Evolutionary conservation across 2,888 invertebrate species (phyloP).

Genomic region (Andrena minutula): DNA sequence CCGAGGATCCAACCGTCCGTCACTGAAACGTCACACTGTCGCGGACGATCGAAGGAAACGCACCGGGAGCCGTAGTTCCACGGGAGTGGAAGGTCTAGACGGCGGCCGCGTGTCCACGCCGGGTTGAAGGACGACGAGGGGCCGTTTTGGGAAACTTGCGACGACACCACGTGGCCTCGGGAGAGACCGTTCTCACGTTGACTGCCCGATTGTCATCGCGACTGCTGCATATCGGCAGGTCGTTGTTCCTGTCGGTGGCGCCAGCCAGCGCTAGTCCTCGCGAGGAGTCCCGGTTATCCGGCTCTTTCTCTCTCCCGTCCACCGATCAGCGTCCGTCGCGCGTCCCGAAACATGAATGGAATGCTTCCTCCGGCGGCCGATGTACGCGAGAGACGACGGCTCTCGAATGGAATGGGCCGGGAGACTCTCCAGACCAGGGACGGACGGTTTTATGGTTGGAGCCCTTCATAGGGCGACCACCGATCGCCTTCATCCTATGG

Average conservation of each 20-base stretch:
- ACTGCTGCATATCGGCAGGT: conserved; percentile 41
- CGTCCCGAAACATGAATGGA: conserved; percentile 81
- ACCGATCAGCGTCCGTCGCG: conserved; percentile 73
- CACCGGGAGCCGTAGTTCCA: conserved; percentile 20
- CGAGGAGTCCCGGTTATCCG: conserved; percentile 56
- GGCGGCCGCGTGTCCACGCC: not conserved
- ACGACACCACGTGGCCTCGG: conserved; percentile 57
- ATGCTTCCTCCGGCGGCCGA: conserved; percentile 76
- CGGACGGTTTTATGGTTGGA: conserved; percentile 41
- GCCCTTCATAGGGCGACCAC: conserved; percentile 58
- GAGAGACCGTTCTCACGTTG: conserved; percentile 28
- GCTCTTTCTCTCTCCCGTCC: conserved; percentile 58
- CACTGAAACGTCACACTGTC: conserved; percentile 17
- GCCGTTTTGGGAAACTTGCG: not conserved
- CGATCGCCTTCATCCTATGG: not conserved
- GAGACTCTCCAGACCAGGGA: conserved; percentile 59
- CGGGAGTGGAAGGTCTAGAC: not conserved
- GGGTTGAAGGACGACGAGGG: not conserved
- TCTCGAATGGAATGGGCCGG: conserved; percentile 68
- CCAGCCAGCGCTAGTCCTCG: conserved; percentile 51
- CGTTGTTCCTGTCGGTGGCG: conserved; percentile 65
- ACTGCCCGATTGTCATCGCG: conserved; percentile 61
- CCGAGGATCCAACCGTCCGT: not conserved
- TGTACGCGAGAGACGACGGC: conserved; percentile 67
- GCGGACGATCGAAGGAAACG: conserved; percentile 6